Evolutionary conservation across 2,113 vertebrate species (phyloP).

Genomic region (Lipophrys pholis): DNA sequence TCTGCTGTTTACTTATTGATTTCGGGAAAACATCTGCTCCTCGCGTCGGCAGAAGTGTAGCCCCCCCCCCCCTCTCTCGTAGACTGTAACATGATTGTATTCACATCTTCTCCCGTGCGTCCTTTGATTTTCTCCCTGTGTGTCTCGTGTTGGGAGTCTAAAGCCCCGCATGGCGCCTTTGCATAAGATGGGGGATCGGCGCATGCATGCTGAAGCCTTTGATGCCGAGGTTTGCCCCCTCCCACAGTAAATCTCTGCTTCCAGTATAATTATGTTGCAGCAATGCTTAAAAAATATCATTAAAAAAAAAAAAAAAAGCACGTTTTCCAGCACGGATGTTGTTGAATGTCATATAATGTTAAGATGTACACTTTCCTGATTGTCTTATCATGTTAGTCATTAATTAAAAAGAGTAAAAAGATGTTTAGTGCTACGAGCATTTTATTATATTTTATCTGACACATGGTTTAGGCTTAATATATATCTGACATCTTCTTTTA

Average conservation of each 20-base stretch:
- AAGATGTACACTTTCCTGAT: background rate
- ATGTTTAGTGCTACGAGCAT: background rate
- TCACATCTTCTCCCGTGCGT: background rate
- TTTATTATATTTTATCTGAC: too few relatives aligned
- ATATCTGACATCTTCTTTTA: too few relatives aligned
- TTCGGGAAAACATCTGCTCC: background rate
- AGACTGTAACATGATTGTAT: background rate
- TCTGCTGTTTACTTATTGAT: background rate
- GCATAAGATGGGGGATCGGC: slow-evolving; percentile 47
- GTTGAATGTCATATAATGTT: slow-evolving; percentile 12
- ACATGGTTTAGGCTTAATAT: too few relatives aligned
- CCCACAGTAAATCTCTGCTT: slow-evolving; percentile 40
- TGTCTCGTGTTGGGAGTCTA: slow-evolving; percentile 29
- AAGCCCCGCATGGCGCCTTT: slow-evolving; percentile 32
- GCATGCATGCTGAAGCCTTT: slow-evolving; percentile 50
- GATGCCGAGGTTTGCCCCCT: slow-evolving; percentile 25
- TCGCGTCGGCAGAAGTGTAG: background rate
- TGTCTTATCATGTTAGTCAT: too few relatives aligned
- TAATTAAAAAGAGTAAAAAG: background rate
- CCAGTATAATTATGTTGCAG: slow-evolving; percentile 23
- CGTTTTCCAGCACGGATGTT: slow-evolving; percentile 8
- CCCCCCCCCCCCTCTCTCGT: too few relatives aligned
- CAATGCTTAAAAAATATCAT: slow-evolving; percentile 16
- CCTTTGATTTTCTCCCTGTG: slow-evolving; percentile 25
- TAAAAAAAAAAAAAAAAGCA: too few relatives aligned